Evolutionary conservation across 2,113 vertebrate species (phyloP), one percentile per base, ranked within the genome.

Genomic region (Odontesthes bonariensis): DNA sequence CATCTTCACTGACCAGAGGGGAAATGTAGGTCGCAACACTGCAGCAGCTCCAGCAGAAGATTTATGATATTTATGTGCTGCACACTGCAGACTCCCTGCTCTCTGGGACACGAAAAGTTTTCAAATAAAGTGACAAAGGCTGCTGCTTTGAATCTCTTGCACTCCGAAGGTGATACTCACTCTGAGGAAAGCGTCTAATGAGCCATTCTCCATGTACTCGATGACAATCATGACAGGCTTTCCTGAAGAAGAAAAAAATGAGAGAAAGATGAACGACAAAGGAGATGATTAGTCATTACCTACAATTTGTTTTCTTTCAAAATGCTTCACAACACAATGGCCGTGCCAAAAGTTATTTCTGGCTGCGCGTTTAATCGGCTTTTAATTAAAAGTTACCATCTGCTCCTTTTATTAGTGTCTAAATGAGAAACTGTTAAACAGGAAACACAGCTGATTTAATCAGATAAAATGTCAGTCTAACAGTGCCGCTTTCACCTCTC

Each of bases 191-290:
- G 96, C 95, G 84, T 99, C 98, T 88, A 99, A 94, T 73, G 98
- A 96, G 85, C 97, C 97, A 73, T 99, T 99, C 90, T 99, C 98
- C 98, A 99, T 99, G 89, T 97, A 98, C 95, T 99, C 98, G 87
- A 98, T 98, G 91, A 99, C 96, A 88, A 99, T 99, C 98, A 99
- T 99, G 82, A 99, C 96, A 27, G 98, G 98, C 87, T 99, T 99
- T 82, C 97, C 98, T 98, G 83, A 19, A 82, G 77, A 85, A 82
- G 77, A 85, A 42, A 91, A 90, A 75, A 60, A 72, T 56, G 51
- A 9, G n/a, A 51, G 31, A 64, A 32, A 55, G 6, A 51, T 1
- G 35, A 59, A 76, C 35, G 78, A 73, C 82, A 77, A 52, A 46
- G 4, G 6, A 47, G 19, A 74, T 75, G 69, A 87, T 88, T 86